These are phyloP conservation scores for Tetanocera ferruginea DNA, from an alignment of 2,888 invertebrate species.

Conservation along the genomic window DNA sequence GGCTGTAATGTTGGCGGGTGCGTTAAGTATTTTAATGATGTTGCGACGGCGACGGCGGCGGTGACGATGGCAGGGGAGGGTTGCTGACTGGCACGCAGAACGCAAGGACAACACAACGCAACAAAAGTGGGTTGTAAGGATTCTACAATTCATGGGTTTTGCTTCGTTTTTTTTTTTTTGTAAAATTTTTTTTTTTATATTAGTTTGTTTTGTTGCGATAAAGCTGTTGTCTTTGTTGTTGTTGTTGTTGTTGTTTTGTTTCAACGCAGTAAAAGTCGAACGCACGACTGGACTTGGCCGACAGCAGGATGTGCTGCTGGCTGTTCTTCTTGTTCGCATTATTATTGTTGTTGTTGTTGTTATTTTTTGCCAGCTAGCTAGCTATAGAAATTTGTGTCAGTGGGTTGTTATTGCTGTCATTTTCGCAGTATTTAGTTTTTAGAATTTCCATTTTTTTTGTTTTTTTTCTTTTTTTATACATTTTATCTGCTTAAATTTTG, in stretches of 20 bases:
- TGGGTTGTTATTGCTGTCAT: conserved; percentile 22
- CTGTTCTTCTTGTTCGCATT: background rate
- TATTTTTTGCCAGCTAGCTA: background rate
- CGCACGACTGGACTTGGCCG: conserved; percentile 34
- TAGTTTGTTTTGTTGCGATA: background rate
- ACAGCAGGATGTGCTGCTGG: background rate
- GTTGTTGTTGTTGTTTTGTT: conserved; percentile 9
- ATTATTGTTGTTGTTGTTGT: background rate
- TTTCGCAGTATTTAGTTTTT: conserved; percentile 1
- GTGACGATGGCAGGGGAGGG: no score
- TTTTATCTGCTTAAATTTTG: background rate
- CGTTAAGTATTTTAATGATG: conserved; percentile 27
- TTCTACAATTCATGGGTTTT: background rate
- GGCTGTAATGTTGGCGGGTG: background rate
- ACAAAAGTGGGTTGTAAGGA: conserved; percentile 16
- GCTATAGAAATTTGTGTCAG: conserved; percentile 30
- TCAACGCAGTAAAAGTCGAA: conserved; percentile 37
- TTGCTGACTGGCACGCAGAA: background rate
- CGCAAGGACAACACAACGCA: background rate
- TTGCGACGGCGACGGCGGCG: background rate
- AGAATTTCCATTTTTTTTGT: background rate
- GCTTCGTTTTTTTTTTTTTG: background rate
- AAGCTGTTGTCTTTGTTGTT: background rate
- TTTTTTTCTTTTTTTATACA: background rate
- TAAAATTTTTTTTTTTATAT: background rate